Evolutionary conservation across 2,888 invertebrate genomes (phyloP).

Genomic region (Steinernema scapterisci): DNA sequence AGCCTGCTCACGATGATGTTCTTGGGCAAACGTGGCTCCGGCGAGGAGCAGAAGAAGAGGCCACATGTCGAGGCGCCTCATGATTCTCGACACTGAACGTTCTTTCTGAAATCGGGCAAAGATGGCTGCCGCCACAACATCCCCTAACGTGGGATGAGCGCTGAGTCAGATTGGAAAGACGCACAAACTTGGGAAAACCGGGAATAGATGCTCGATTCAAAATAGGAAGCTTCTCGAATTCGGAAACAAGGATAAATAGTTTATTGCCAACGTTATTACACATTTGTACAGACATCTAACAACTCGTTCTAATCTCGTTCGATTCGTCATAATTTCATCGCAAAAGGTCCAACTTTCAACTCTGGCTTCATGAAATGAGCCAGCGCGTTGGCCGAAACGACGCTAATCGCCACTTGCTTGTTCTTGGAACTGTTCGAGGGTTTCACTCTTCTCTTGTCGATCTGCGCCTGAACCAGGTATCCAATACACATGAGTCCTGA

Average conservation of each 20-base stretch:
- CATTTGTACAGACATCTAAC: constrained; percentile 7
- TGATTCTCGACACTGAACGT: too few species aligned
- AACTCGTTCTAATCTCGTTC: neutral
- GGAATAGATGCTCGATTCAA: neutral
- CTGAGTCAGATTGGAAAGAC: neutral
- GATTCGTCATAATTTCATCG: neutral
- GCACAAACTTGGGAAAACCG: neutral
- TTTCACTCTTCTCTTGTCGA: constrained; percentile 9
- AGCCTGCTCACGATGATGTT: too few species aligned
- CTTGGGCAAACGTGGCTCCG: too few species aligned
- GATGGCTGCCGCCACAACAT: too few species aligned
- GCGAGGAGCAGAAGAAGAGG: too few species aligned
- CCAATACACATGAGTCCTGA: constrained; percentile 49
- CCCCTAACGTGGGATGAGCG: too few species aligned
- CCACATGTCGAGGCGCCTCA: too few species aligned
- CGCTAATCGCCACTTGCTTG: neutral
- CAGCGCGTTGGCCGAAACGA: neutral
- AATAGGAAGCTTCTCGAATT: too few species aligned
- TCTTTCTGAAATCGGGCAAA: too few species aligned
- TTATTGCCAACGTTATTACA: constrained; percentile 6
- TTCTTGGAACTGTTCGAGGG: neutral
- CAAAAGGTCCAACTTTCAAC: constrained; percentile 9
- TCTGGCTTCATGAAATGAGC: constrained; percentile 2
- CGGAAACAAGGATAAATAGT: too few species aligned
- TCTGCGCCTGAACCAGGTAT: constrained; percentile 34